These are phyloP conservation scores for Porites evermanni DNA, from an alignment of 92 coral and sea anemone species.

Conservation along the genomic window DNA sequence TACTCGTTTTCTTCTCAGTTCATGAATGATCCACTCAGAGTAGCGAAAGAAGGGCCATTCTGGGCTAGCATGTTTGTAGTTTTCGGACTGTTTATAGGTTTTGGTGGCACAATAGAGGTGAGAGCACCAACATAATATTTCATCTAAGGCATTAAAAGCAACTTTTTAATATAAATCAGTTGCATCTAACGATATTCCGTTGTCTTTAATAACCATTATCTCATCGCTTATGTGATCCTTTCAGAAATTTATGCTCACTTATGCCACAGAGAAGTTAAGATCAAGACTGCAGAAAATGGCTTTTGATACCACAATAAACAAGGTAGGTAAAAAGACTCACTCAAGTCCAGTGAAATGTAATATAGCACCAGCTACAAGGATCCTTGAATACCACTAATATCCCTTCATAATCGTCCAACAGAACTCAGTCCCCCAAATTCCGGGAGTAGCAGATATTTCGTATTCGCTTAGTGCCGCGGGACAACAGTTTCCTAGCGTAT, in stretches of 20 bases:
- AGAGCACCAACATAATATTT: not conserved
- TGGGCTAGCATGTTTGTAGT: slow-evolving; percentile 90
- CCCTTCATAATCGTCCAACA: slow-evolving; percentile 11
- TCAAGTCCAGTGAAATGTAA: not conserved
- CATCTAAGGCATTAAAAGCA: too few species aligned
- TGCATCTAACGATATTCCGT: too few species aligned
- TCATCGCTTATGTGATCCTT: too few species aligned
- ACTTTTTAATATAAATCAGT: too few species aligned
- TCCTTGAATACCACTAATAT: not conserved
- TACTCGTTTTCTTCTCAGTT: slow-evolving; percentile 39
- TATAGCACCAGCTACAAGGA: not conserved
- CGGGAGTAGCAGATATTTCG: slow-evolving; percentile 4
- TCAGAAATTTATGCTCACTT: slow-evolving; percentile 71
- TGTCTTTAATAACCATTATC: too few species aligned
- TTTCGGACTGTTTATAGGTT: slow-evolving; percentile 85
- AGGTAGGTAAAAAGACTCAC: slow-evolving; percentile 49
- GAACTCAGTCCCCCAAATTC: slow-evolving; percentile 71
- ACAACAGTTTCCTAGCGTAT: slow-evolving; percentile 2
- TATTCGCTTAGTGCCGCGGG: slow-evolving; percentile 1
- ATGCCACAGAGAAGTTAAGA: slow-evolving; percentile 77
- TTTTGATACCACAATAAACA: slow-evolving; percentile 75
- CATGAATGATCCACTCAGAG: slow-evolving; percentile 76
- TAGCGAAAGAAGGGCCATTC: slow-evolving; percentile 78
- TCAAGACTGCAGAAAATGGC: slow-evolving; percentile 76
- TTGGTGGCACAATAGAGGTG: slow-evolving; percentile 94